phyloP scores from a whole-genome alignment of 2,888 invertebrate genomes.

The Lycocerus yunnanus region DNA sequence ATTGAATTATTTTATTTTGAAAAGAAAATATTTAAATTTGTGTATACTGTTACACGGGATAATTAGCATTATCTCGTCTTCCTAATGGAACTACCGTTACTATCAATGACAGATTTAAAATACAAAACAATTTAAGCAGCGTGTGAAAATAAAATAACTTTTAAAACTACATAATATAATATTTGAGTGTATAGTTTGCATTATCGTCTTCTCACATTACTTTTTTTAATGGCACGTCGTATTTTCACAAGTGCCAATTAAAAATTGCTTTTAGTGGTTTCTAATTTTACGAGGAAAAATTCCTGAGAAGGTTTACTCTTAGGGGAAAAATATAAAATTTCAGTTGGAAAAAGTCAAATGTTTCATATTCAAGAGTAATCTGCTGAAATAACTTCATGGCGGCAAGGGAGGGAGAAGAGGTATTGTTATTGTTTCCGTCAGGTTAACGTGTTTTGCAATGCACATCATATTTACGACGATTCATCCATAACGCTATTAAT shows the following conservation, averaged over 20 bases:
- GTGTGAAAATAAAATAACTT: neutral
- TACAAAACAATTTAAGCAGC: neutral
- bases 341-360: no score
- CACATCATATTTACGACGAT: conserved; percentile 18
- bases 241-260: neutral
- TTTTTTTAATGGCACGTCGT: neutral
- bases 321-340: neutral
- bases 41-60: neutral
- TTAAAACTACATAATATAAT: neutral
- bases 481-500: conserved; percentile 6
- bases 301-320: neutral
- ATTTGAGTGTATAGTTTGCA: neutral
- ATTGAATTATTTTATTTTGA: neutral
- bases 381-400: conserved; percentile 23
- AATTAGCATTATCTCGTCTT: neutral
- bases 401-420: conserved; percentile 21
- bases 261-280: neutral
- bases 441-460: conserved; percentile 26
- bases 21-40: neutral
- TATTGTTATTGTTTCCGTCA: conserved; percentile 23
- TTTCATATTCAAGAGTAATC: conserved; percentile 20
- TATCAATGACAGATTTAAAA: neutral
- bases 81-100: neutral
- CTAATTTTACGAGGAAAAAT: neutral
- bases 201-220: neutral